Conservation (phyloP, 2,113 vertebrate genomes). For the Sitta europaea region DNA sequence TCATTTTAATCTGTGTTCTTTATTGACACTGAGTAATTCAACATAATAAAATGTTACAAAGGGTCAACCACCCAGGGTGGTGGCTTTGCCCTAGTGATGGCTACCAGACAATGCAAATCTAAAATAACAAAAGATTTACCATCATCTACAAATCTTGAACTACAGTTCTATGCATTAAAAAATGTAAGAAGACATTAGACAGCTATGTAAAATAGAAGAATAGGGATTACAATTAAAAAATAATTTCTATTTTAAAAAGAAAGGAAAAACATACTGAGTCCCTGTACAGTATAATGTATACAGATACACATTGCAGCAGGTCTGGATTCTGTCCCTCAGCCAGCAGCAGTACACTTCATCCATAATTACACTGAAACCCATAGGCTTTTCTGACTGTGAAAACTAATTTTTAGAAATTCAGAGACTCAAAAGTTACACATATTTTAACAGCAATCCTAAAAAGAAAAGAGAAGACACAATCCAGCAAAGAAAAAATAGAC, state of each 20-base stretch:
- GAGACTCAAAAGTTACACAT: not conserved
- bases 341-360: not conserved
- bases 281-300: rapidly evolving
- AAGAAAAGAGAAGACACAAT: rapidly evolving
- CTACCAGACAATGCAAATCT: not conserved
- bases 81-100: not conserved
- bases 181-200: not conserved
- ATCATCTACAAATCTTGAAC: not conserved
- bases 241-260: not conserved
- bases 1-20: not conserved
- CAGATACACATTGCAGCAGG: not conserved
- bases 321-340: not conserved
- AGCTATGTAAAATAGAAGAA: not conserved
- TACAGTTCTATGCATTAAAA: not conserved
- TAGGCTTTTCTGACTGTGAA: not conserved
- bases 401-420: not conserved
- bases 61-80: not conserved
- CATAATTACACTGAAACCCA: not conserved
- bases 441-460: not conserved
- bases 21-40: not conserved
- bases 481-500: not conserved
- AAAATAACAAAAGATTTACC: not conserved
- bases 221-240: not conserved
- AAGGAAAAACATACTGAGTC: not conserved
- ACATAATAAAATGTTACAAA: not conserved